phyloP scores from a whole-genome alignment of 2,797 vertebrate genomes.

The Pristis pectinata region DNA sequence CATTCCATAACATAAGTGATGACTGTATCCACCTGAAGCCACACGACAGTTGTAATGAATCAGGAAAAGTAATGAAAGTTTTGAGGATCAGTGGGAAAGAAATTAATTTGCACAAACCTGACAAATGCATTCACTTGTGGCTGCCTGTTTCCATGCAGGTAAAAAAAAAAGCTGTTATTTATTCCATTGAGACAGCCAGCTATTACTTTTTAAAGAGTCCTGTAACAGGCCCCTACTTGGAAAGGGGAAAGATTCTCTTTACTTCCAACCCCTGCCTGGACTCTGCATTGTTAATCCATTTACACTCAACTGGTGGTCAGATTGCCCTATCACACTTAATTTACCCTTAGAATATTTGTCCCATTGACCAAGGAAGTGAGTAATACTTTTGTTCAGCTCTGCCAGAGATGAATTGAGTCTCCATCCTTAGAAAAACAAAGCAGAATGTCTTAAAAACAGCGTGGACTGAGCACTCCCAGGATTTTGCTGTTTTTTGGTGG shows the following conservation, averaged over 20 bases:
- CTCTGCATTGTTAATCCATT: not conserved
- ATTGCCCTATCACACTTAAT: not conserved
- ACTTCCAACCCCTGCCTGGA: not conserved
- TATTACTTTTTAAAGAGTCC: not conserved
- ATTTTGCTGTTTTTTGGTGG: not conserved
- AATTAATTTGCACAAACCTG: not conserved
- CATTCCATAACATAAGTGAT: too few species aligned
- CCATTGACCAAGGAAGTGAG: not conserved
- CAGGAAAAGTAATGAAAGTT: not conserved
- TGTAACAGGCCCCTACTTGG: not conserved
- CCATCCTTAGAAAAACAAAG: not conserved
- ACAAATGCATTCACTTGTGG: not conserved
- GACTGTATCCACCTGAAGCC: too few species aligned
- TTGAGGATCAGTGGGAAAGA: not conserved
- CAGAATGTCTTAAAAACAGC: not conserved
- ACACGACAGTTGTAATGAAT: too few species aligned
- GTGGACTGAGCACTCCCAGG: not conserved
- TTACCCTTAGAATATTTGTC: not conserved
- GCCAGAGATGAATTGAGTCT: not conserved
- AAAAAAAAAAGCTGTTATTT: not conserved
- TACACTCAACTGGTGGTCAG: not conserved
- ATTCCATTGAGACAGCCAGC: not conserved
- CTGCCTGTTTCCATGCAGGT: not conserved
- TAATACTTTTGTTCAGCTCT: not conserved
- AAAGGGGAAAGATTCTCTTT: not conserved